Base-by-base conservation (phyloP, 2,797 vertebrate genomes). In the Phoebastria nigripes region DNA sequence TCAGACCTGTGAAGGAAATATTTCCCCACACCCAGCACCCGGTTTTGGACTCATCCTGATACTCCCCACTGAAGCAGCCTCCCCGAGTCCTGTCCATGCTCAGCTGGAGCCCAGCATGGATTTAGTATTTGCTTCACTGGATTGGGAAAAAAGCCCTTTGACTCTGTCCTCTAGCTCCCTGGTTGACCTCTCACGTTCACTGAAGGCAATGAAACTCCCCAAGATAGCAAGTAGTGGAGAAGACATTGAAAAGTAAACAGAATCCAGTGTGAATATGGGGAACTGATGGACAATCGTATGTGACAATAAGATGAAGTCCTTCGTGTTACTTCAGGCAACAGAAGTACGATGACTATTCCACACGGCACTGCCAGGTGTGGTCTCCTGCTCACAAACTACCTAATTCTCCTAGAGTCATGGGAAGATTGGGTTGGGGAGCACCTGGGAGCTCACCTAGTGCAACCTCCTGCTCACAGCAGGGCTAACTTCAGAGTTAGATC, bases 251-350 rank as follows among this genome's bases (percentile, higher is more conserved):
- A 89, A 73, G 33, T 6, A 39, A 83, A 65, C 20, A 33, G 35
- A 80, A 63, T 28, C 21, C 28, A 17, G 7, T 44, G 21, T 86
- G 56, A 71, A 33, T 58, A 58, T 16, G 19, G 21, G 42, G 56
- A 85, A 70, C 0, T 20, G n/a, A 37, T 56, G 70, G 82, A 63
- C 44, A 51, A 28, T 37, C 0, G 0, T 52, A 69, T 2, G 2
- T 28, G 37, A 37, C n/a, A 89, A 41, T 37, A 73, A 73, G 42
- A 55, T 33, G 4, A 77, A 88, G 8, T 39, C 26, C 25, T 73
- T 87, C 6, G 0, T 52, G 56, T 46, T 86, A 56, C 42, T 79
- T 56, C 42, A 44, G n/a, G 54, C 17, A 46, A 47, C 26, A 72
- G 44, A 67, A 58, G 39, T 25, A 28, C 28, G 49, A 9, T 49